Evolutionary conservation across 2,797 vertebrate genomes (phyloP).

Genomic region (Nyctibius grandis): DNA sequence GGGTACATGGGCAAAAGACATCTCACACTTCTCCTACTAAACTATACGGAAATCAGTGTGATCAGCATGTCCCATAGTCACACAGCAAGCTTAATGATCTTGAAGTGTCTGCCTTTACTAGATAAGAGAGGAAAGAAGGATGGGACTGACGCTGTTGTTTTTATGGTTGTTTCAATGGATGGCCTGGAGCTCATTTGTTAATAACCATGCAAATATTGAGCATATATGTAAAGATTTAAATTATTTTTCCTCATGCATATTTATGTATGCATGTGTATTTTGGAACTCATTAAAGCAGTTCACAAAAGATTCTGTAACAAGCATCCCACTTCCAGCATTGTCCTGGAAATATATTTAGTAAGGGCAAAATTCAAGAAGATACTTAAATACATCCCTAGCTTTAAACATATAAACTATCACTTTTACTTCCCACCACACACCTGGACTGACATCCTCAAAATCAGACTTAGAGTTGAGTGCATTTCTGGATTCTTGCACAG

Average conservation of each 20-base stretch:
- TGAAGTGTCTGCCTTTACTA: neutral
- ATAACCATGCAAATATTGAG: conserved; percentile 50
- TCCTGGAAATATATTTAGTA: neutral
- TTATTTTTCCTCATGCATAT: conserved; percentile 60
- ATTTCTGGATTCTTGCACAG: neutral
- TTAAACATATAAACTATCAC: neutral
- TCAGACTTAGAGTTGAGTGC: neutral
- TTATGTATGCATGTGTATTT: conserved; percentile 30
- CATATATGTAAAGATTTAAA: conserved; percentile 55
- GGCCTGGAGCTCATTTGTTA: conserved; percentile 48
- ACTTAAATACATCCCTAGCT: neutral
- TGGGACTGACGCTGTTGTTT: neutral
- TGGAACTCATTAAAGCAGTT: conserved; percentile 41
- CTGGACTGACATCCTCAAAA: neutral
- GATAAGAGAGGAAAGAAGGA: neutral
- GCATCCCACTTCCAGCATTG: neutral
- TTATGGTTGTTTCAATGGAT: conserved; percentile 15
- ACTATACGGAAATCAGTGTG: neutral
- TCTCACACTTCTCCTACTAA: neutral
- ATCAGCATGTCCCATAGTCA: neutral
- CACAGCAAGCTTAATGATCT: neutral
- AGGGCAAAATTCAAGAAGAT: neutral
- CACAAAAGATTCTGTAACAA: conserved; percentile 40
- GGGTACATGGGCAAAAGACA: neutral
- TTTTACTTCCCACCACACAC: neutral